Evolutionary conservation across 2,113 vertebrate genomes (phyloP).

Genomic region (Uropsilus gracilis): DNA sequence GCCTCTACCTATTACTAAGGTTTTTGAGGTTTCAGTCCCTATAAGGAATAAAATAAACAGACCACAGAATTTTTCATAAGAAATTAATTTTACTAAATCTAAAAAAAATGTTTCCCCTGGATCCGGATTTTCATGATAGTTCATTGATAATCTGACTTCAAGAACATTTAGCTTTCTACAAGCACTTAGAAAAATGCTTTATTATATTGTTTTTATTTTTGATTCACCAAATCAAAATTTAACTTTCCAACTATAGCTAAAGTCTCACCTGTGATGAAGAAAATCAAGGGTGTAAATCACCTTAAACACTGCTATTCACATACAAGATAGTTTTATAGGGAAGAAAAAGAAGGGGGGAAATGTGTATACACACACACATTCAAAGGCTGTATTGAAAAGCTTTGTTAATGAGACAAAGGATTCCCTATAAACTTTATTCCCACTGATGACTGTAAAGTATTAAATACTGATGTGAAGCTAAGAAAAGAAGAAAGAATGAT

Average conservation of each 20-base stretch:
- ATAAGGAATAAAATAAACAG: neutral
- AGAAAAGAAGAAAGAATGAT: neutral
- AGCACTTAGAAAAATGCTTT: neutral
- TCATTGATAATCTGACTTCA: neutral
- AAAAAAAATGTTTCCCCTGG: neutral
- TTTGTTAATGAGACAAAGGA: neutral
- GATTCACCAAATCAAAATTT: neutral
- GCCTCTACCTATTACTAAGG: neutral
- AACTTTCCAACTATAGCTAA: neutral
- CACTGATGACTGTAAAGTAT: neutral
- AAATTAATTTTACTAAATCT: neutral
- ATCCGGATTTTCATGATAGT: neutral
- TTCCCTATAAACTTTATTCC: neutral
- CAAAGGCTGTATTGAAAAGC: neutral
- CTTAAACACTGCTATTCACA: neutral
- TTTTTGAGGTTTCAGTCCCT: neutral
- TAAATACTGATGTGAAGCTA: neutral
- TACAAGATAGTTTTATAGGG: neutral
- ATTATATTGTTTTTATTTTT: neutral
- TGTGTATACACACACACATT: neutral
- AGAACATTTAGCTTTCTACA: neutral
- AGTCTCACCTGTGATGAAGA: neutral
- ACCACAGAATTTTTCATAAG: neutral
- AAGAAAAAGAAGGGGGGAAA: neutral
- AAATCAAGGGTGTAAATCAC: neutral